Conservation (phyloP, 2,888 invertebrate species). For the Nomada fucata region DNA sequence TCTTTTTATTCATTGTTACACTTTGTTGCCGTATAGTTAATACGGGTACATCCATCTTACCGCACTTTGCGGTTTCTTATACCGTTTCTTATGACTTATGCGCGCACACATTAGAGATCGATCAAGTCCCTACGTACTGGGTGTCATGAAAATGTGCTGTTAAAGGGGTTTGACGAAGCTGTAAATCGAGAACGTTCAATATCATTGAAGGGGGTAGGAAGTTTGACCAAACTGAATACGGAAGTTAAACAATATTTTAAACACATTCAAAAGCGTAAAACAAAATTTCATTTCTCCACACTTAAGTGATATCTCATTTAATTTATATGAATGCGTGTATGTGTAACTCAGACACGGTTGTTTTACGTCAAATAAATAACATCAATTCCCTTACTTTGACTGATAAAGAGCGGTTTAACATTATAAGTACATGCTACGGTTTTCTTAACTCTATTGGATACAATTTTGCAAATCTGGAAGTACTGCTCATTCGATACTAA, state of each 20-base stretch:
- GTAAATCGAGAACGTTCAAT: not conserved
- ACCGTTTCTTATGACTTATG: slow-evolving; percentile 36
- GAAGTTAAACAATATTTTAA: too few species aligned
- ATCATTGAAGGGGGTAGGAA: too few species aligned
- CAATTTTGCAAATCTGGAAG: not conserved
- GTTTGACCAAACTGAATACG: too few species aligned
- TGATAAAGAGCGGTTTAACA: not conserved
- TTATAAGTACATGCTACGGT: not conserved
- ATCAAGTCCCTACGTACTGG: slow-evolving; percentile 25
- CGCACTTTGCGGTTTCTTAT: slow-evolving; percentile 45
- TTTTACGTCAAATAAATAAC: too few species aligned
- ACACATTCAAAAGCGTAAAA: too few species aligned
- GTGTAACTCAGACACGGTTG: too few species aligned
- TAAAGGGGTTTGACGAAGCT: not conserved
- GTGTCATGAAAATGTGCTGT: slow-evolving; percentile 14
- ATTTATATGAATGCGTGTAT: too few species aligned
- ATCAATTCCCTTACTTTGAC: too few species aligned
- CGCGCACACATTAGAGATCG: slow-evolving; percentile 45
- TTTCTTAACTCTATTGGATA: not conserved
- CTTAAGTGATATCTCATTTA: too few species aligned
- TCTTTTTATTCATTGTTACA: slow-evolving; percentile 36
- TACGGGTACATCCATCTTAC: slow-evolving; percentile 43
- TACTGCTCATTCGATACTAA: too few species aligned
- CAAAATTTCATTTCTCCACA: too few species aligned
- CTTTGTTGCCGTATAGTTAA: slow-evolving; percentile 28